A percentile compares a stretch with the other conserved stretches of the same genome.
These are phyloP conservation scores for Luscinia luscinia DNA, from an alignment of 2,797 vertebrate species.

Conservation along the genomic window DNA sequence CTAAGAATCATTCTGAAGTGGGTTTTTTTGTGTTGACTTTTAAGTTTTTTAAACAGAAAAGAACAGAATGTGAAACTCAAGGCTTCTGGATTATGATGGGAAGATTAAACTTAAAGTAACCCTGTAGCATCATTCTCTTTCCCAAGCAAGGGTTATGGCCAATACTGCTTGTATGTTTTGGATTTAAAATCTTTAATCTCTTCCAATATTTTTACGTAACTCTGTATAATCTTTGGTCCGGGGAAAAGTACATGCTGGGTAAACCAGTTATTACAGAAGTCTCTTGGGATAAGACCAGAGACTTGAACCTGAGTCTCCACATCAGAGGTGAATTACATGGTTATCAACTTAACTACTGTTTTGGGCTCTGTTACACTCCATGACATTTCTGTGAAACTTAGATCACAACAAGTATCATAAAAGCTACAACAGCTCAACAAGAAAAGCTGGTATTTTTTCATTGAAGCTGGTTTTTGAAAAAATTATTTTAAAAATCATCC, in stretches of 20 bases:
- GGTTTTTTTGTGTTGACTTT: neutral
- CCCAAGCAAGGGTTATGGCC: neutral
- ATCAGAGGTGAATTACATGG: neutral
- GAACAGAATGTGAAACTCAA: neutral
- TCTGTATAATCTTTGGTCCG: neutral
- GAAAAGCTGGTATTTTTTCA: neutral
- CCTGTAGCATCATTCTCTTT: neutral
- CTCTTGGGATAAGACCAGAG: neutral
- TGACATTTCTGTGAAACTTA: neutral
- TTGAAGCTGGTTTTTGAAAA: neutral
- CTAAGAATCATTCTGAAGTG: neutral
- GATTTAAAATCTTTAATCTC: neutral
- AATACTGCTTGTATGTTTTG: neutral
- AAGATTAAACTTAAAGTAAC: neutral
- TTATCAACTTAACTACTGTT: neutral
- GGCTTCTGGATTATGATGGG: neutral
- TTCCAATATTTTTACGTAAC: neutral
- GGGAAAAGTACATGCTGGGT: neutral
- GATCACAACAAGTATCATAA: neutral
- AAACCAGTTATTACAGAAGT: neutral
- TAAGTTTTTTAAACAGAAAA: neutral
- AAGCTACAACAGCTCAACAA: neutral
- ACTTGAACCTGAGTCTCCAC: neutral
- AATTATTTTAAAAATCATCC: neutral
- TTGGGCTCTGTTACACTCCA: neutral